phyloP scores from a whole-genome alignment of 2,113 vertebrate species.

The Vulpes lagopus region DNA sequence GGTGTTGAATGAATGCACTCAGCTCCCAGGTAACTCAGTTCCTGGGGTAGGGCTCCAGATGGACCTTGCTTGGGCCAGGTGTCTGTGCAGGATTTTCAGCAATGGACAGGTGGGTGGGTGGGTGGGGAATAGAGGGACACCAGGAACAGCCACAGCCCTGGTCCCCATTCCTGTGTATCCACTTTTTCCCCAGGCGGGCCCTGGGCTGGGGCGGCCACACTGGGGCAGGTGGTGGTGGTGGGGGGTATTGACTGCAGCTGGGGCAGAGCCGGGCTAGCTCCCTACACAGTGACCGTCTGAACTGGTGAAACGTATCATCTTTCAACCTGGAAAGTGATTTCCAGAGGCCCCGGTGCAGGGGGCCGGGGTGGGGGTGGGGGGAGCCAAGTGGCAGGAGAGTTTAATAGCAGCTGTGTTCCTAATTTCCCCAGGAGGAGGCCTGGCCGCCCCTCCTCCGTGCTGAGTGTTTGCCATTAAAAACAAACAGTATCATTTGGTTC shows the following conservation, averaged over 20 bases:
- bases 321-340: conserved; percentile 74
- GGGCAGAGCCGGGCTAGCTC: background rate
- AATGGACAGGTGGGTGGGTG: background rate
- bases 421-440: conserved; percentile 83
- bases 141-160: background rate
- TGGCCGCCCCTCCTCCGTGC: conserved; percentile 77
- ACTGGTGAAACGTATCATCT: conserved; percentile 58
- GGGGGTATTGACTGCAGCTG: background rate
- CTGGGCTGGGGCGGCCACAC: background rate
- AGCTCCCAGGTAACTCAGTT: background rate
- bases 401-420: conserved; percentile 85
- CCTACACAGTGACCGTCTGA: background rate
- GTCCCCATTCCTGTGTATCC: rapidly evolving
- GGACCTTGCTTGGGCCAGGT: background rate
- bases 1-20: background rate
- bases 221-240: background rate
- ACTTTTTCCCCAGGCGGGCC: background rate
- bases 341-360: background rate
- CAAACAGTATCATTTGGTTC: conserved; percentile 88
- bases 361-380: background rate
- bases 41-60: background rate
- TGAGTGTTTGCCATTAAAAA: conserved; percentile 88
- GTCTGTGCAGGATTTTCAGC: too few relatives aligned
- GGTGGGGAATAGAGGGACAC: background rate
- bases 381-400: conserved; percentile 15